These are phyloP conservation scores for Microctenopoma steveboyesi DNA, from an alignment of 2,797 vertebrate genomes.

Conservation along the genomic window DNA sequence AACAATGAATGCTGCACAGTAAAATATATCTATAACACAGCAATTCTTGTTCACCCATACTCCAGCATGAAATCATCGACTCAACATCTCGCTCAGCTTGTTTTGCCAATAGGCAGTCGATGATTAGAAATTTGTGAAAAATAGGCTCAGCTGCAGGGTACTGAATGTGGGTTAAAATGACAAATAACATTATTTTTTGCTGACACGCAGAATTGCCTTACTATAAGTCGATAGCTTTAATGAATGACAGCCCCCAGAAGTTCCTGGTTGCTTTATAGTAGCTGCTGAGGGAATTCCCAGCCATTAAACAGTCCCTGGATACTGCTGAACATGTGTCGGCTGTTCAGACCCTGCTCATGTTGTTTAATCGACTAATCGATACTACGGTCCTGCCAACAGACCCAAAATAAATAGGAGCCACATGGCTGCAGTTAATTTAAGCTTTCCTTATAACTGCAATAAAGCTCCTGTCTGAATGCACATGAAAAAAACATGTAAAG, in stretches of 20 bases:
- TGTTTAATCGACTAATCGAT: conserved; percentile 61
- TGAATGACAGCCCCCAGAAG: conserved; percentile 59
- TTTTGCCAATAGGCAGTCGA: conserved; percentile 54
- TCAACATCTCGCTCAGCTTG: conserved; percentile 48
- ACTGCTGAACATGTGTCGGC: conserved; percentile 44
- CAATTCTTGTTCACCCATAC: conserved; percentile 50
- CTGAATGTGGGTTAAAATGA: conserved; percentile 37
- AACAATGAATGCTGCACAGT: conserved; percentile 26
- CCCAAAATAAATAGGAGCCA: conserved; percentile 10
- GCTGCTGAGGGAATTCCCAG: conserved; percentile 50
- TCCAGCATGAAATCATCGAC: conserved; percentile 31
- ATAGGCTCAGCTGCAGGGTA: conserved; percentile 37
- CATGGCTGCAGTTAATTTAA: conserved; percentile 26
- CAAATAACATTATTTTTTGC: conserved; percentile 47
- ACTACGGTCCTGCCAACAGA: conserved; percentile 20
- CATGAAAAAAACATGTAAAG: not conserved
- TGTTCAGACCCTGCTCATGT: conserved; percentile 40
- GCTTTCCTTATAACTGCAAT: conserved; percentile 13
- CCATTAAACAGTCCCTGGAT: conserved; percentile 50
- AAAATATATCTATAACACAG: conserved; percentile 41
- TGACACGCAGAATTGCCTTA: conserved; percentile 48
- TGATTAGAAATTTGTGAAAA: conserved; percentile 50
- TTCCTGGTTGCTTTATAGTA: conserved; percentile 42
- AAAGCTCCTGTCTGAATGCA: conserved; percentile 9
- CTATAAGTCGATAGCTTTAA: conserved; percentile 65